Percentiles rank a stretch among this genome's conserved stretches.
Evolutionary conservation across 2,113 vertebrate genomes (phyloP).

Genomic region (Apistogramma diplotaenia): DNA sequence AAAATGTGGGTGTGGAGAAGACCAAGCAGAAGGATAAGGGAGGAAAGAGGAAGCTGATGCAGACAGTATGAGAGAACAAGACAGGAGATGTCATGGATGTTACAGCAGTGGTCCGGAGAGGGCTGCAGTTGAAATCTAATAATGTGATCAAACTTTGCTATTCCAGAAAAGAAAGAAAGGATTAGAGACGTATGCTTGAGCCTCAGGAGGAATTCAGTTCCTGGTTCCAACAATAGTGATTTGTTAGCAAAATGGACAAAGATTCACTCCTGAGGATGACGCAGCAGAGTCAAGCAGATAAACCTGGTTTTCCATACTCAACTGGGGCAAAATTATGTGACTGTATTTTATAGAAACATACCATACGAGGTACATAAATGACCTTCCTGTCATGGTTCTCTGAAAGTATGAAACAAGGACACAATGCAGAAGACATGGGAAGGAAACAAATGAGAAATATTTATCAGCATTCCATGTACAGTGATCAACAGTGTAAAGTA

Average conservation of each 20-base stretch:
- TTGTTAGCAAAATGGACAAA: slow-evolving; percentile 3
- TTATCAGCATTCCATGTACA: slow-evolving; percentile 62
- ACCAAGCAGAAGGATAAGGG: slow-evolving; percentile 20
- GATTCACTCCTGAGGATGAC: background rate
- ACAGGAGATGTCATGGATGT: slow-evolving; percentile 35
- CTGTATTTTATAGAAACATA: slow-evolving; percentile 35
- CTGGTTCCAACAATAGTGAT: slow-evolving; percentile 21
- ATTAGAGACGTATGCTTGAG: slow-evolving; percentile 38
- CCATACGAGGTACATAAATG: slow-evolving; percentile 23
- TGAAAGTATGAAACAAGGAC: slow-evolving; percentile 11
- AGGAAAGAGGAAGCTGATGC: background rate
- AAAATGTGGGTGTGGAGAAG: slow-evolving; percentile 23
- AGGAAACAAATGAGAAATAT: slow-evolving; percentile 13
- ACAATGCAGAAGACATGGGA: background rate
- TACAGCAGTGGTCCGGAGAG: slow-evolving; percentile 26
- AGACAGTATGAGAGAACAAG: background rate
- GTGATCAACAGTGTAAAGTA: slow-evolving; percentile 32
- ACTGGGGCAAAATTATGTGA: slow-evolving; percentile 40
- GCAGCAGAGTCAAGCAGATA: slow-evolving; percentile 7
- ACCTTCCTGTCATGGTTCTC: slow-evolving; percentile 14
- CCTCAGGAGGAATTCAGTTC: slow-evolving; percentile 36
- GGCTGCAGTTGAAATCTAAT: slow-evolving; percentile 40
- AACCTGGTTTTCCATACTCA: slow-evolving; percentile 37
- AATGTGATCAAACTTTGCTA: slow-evolving; percentile 51
- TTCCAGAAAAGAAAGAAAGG: slow-evolving; percentile 34